phyloP scores from a whole-genome alignment of 2,797 vertebrate species.

The Pseudochaenichthys georgianus region DNA sequence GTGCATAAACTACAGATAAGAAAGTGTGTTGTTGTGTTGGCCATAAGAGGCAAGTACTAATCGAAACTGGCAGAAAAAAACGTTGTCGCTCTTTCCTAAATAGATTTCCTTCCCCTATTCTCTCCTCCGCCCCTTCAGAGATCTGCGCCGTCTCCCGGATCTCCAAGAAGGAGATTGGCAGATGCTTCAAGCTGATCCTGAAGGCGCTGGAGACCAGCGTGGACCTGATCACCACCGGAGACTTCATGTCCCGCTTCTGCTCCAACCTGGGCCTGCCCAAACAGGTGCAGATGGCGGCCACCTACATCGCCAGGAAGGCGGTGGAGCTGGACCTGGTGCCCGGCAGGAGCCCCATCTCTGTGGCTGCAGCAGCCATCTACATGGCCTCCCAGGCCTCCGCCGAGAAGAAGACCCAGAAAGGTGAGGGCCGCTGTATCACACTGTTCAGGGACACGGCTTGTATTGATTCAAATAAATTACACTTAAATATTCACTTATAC shows the following conservation, averaged over 20 bases:
- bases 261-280: constrained; percentile 97
- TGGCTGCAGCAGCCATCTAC: constrained; percentile 98
- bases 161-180: constrained; percentile 98
- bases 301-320: constrained; percentile 95
- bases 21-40: too few species aligned
- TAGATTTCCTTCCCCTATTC: background rate
- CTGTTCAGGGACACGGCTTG: background rate
- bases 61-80: too few species aligned
- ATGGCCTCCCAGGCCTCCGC: constrained; percentile 99
- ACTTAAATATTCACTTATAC: background rate
- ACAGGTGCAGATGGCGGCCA: constrained; percentile 98
- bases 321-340: constrained; percentile 98
- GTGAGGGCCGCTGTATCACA: constrained; percentile 70
- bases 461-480: background rate
- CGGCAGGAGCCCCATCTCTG: constrained; percentile 97
- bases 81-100: too few species aligned
- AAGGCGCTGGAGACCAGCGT: constrained; percentile 99
- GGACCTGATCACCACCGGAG: constrained; percentile 98
- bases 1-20: too few species aligned
- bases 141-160: constrained; percentile 98
- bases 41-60: too few species aligned
- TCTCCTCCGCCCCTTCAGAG: constrained; percentile 81
- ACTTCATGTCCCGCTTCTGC: constrained; percentile 98
- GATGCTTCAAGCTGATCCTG: constrained; percentile 95
- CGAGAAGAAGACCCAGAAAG: constrained; percentile 98